These are phyloP conservation scores for Volucella bombylans DNA, from an alignment of 2,888 invertebrate genomes.

Conservation along the genomic window DNA sequence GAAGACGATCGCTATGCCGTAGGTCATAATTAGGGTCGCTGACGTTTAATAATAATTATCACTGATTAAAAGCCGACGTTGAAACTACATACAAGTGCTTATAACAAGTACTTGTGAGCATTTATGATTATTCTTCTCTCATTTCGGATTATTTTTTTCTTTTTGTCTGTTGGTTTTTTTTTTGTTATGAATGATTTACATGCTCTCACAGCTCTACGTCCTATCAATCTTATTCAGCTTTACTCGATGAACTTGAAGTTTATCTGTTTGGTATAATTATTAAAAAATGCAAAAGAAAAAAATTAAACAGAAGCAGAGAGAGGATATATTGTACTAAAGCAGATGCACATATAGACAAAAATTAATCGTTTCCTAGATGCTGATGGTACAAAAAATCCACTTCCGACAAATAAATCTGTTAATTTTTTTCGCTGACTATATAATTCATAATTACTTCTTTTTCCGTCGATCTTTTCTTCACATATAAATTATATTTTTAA, in stretches of 20 bases:
- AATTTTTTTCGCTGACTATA: slow-evolving; percentile 49
- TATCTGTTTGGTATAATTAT: slow-evolving; percentile 18
- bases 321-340: slow-evolving; percentile 17
- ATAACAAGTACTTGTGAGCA: slow-evolving; percentile 37
- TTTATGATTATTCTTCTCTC: slow-evolving; percentile 21
- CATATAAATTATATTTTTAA: slow-evolving; percentile 74
- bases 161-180: slow-evolving; percentile 11
- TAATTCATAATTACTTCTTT: slow-evolving; percentile 58
- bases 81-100: slow-evolving; percentile 22
- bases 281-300: neutral
- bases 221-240: slow-evolving; percentile 56
- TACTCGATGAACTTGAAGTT: slow-evolving; percentile 50
- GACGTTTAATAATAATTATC: slow-evolving; percentile 81
- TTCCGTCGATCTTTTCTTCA: slow-evolving; percentile 40
- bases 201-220: slow-evolving; percentile 11
- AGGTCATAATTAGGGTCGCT: slow-evolving; percentile 79
- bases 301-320: no score
- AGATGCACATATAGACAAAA: slow-evolving; percentile 17
- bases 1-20: slow-evolving; percentile 61
- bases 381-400: slow-evolving; percentile 13
- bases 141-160: slow-evolving; percentile 17
- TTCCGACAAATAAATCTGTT: neutral
- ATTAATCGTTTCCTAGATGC: slow-evolving; percentile 28
- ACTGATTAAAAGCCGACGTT: slow-evolving; percentile 77
- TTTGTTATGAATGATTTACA: slow-evolving; percentile 45